Evolutionary conservation across 2,888 invertebrate species (phyloP), one percentile per base, ranked within the genome.

Genomic region (Ptychoptera contaminata): DNA sequence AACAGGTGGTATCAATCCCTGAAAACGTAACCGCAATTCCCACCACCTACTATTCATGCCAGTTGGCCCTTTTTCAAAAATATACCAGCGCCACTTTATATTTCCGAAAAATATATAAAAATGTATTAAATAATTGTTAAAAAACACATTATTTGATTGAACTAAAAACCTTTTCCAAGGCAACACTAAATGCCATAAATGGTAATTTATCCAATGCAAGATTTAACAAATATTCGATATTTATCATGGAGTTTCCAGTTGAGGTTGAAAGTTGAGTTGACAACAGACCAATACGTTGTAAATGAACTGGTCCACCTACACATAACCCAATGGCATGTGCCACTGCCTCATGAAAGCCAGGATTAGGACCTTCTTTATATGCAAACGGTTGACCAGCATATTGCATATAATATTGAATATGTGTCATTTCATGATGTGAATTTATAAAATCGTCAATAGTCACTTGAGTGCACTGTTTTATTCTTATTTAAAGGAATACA

Each of bases 351-450:
- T 88, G 86, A 8, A 34, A 56, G 83, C 86, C 86, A 52, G 87
- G 85, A 58, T 87, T 81, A 0, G 86, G 85, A 34, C 87, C 88
- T 51, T 79, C 79, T 46, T 85, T 70, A 63, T 83, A 90, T 8
- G 83, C 59, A 50, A 77, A 74, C 0, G 83, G 82, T 53, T 81
- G 81, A 39, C 82, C 76, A 0, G 78, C 69, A 57, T 87, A 87
- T 50, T 84, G 80, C 37, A 85, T 66, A 56, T 82, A 86, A 58
- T 87, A 88, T 55, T 87, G 79, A 1, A 86, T 69, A 57, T 86
- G 84, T 0, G 84, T 78, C 79, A 87, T 82, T 67, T 87, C 86
- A 54, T 85, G 85, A 57, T 87, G 86, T 0, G 80, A 77, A 0
- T 81, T 79, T 16, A 85, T 67, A 35, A 87, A 67, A 59, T 85